Percentiles rank a stretch among this genome's conserved stretches.
phyloP scores from a whole-genome alignment of 2,113 vertebrate species.

The Zosterops hypoxanthus region DNA sequence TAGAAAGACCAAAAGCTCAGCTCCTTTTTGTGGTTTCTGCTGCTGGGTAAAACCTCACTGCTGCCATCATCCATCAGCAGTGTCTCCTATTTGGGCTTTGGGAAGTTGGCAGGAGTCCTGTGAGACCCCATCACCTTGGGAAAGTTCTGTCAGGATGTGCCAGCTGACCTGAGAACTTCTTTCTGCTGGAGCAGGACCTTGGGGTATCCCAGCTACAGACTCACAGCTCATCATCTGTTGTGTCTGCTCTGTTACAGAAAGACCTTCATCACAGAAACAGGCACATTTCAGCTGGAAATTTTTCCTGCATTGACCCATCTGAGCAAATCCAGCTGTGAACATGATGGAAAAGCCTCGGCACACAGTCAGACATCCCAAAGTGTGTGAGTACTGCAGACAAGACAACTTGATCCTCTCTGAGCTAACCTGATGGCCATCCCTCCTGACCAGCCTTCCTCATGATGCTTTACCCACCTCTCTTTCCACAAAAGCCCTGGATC shows the following conservation, averaged over 20 bases:
- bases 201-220: background rate
- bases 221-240: background rate
- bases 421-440: background rate
- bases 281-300: background rate
- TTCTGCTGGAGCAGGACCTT: background rate
- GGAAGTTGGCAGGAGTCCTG: background rate
- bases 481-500: background rate
- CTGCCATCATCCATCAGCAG: background rate
- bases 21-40: background rate
- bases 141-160: background rate
- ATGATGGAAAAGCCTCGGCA: background rate
- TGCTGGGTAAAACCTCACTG: background rate
- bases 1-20: background rate
- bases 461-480: background rate
- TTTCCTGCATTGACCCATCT: background rate
- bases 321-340: background rate
- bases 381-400: background rate
- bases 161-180: background rate
- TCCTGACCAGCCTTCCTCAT: background rate
- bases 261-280: background rate
- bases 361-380: background rate
- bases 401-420: background rate
- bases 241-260: background rate
- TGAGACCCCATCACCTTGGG: background rate
- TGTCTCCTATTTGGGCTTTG: fast-evolving